Conservation (phyloP, 2,797 vertebrate species). For the Cynopterus sphinx region DNA sequence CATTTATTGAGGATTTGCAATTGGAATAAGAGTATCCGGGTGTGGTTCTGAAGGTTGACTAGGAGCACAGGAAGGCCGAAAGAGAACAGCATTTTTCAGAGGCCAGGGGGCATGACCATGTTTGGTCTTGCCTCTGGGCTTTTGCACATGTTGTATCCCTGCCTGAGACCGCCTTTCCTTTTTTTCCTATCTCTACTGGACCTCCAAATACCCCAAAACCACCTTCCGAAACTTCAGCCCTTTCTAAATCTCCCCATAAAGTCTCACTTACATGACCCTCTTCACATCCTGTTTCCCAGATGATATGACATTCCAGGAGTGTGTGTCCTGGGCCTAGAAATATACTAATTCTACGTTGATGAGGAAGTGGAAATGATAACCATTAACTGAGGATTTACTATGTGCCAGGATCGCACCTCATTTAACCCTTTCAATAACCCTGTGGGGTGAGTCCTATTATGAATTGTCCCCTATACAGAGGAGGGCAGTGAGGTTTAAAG, state of each 20-base stretch:
- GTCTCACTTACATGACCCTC: neutral
- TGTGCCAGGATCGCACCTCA: neutral
- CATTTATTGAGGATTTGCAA: neutral
- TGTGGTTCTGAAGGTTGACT: neutral
- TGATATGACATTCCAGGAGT: neutral
- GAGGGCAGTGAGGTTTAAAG: neutral
- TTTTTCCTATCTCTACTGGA: neutral
- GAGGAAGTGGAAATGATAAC: neutral
- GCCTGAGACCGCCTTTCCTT: neutral
- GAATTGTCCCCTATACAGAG: neutral
- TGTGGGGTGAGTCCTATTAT: no score
- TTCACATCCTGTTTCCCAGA: neutral
- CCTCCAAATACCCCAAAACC: neutral
- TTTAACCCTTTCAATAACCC: neutral
- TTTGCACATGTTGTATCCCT: neutral
- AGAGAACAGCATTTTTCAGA: neutral
- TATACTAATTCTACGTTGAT: rapidly evolving
- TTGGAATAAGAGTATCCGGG: neutral
- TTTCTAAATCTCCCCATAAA: neutral
- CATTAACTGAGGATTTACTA: neutral
- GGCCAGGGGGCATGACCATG: neutral
- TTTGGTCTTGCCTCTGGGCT: neutral
- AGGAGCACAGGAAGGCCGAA: neutral
- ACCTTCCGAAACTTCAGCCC: neutral
- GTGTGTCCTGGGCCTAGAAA: neutral